Evolutionary conservation across 1,140 invertebrate species (phyloP), one percentile per base, ranked within the genome.

Genomic region (Lutraria rhynchaena): DNA sequence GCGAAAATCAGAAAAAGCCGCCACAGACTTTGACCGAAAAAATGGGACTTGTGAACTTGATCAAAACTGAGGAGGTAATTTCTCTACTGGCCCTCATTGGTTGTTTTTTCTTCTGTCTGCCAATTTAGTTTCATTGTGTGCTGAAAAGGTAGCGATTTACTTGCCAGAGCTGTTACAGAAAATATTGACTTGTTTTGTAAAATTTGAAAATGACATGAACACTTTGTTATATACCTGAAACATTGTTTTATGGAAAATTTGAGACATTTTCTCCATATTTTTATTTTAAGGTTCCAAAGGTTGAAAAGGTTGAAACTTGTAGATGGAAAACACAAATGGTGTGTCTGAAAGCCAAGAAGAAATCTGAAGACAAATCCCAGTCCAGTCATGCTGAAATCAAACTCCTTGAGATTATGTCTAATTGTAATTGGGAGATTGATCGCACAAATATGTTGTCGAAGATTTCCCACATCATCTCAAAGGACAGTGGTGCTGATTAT

Each of bases 251-350:
- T n/a, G n/a, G n/a, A n/a, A n/a, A n/a, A n/a, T n/a, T n/a, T n/a
- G n/a, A n/a, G n/a, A n/a, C n/a, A n/a, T n/a, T n/a, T n/a, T n/a
- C n/a, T n/a, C n/a, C n/a, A n/a, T n/a, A n/a, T n/a, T n/a, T n/a
- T n/a, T n/a, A n/a, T n/a, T n/a, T n/a, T n/a, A n/a, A n/a, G n/a
- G n/a, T n/a, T n/a, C n/a, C n/a, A n/a, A n/a, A n/a, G n/a, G n/a
- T n/a, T n/a, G n/a, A n/a, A n/a, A n/a, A n/a, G n/a, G 19, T 19
- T 55, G 27, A 24, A 37, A 44, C 61, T 24, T 19, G n/a, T 5
- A 78, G 81, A 17, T 90, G 89, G 90, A 87, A 88, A 46, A 88
- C 86, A 44, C 87, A 89, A 46, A 89, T 89, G 86, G 87, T 90
- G 17, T 90, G 90, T 78, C 71, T 90, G 17, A 88, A 86, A 71